Evolutionary conservation across 2,113 vertebrate species (phyloP).

Genomic region (Sphyrna mokarran): DNA sequence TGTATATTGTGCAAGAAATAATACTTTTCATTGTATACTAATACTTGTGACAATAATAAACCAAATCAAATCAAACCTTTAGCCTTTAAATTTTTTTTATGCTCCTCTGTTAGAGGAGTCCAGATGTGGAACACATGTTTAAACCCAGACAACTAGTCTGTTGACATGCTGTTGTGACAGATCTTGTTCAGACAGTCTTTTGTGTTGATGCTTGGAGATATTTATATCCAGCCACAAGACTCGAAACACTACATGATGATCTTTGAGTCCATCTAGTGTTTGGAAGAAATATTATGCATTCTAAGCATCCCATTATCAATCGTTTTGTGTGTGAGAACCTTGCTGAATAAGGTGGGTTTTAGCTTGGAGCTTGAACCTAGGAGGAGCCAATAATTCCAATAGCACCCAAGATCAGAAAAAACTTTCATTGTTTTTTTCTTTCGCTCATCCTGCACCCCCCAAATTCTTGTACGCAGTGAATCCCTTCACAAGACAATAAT

Average conservation of each 20-base stretch:
- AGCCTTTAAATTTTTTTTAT: not conserved
- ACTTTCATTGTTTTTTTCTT: not conserved
- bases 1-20: too few relatives aligned
- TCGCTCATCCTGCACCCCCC: not conserved
- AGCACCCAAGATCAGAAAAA: not conserved
- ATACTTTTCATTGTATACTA: too few relatives aligned
- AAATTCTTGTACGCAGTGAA: not conserved
- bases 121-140: not conserved
- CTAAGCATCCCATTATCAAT: not conserved
- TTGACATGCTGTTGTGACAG: not conserved
- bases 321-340: not conserved
- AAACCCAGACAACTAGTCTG: not conserved
- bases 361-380: not conserved
- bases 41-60: too few relatives aligned
- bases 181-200: not conserved
- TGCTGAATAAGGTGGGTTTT: not conserved
- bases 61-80: too few relatives aligned
- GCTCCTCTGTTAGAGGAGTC: not conserved
- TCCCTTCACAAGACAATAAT: not conserved
- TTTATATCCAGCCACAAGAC: not conserved
- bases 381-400: not conserved
- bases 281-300: not conserved
- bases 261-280: not conserved
- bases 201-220: not conserved
- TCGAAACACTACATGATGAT: too few relatives aligned